Evolutionary conservation across 2,888 invertebrate species (phyloP).

Genomic region (Drosophila seclusa): DNA sequence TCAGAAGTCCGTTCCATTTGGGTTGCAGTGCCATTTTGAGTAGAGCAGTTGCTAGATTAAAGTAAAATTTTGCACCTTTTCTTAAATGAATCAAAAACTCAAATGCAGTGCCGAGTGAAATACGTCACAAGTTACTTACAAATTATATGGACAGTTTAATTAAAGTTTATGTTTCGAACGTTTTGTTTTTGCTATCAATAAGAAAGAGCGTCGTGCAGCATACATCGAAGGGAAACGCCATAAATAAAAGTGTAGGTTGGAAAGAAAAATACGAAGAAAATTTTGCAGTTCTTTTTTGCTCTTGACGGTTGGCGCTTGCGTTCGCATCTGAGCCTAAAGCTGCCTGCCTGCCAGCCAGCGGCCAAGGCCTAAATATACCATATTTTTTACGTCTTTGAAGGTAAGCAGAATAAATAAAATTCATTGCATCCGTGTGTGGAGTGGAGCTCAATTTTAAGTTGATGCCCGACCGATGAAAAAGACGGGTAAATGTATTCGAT

Average conservation of each 20-base stretch:
- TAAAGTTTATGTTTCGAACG: slow-evolving; percentile 50
- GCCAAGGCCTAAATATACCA: slow-evolving; percentile 14
- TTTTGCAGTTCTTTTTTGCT: slow-evolving; percentile 48
- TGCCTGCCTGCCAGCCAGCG: slow-evolving; percentile 46
- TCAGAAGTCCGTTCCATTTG: slow-evolving; percentile 22
- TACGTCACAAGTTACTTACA: slow-evolving; percentile 49
- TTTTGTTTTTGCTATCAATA: slow-evolving; percentile 20
- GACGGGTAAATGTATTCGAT: slow-evolving; percentile 25
- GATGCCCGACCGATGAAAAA: slow-evolving; percentile 18
- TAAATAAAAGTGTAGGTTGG: slow-evolving; percentile 70
- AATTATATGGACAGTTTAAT: slow-evolving; percentile 32
- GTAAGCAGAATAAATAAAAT: slow-evolving; percentile 28
- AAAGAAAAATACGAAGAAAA: slow-evolving; percentile 52
- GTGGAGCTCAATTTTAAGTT: slow-evolving; percentile 8
- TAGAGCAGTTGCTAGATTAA: slow-evolving; percentile 36
- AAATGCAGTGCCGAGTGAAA: slow-evolving; percentile 56
- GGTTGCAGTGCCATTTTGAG: slow-evolving; percentile 51
- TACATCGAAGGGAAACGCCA: slow-evolving; percentile 50
- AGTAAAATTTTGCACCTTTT: slow-evolving; percentile 43
- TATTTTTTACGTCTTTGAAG: slow-evolving; percentile 18
- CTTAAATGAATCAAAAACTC: slow-evolving; percentile 51
- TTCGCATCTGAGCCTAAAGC: slow-evolving; percentile 42
- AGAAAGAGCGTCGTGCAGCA: slow-evolving; percentile 47
- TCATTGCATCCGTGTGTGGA: slow-evolving; percentile 41
- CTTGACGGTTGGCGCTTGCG: slow-evolving; percentile 49